phyloP scores from a whole-genome alignment of 2,113 vertebrate genomes.

The Neolamprologus hecqui region DNA sequence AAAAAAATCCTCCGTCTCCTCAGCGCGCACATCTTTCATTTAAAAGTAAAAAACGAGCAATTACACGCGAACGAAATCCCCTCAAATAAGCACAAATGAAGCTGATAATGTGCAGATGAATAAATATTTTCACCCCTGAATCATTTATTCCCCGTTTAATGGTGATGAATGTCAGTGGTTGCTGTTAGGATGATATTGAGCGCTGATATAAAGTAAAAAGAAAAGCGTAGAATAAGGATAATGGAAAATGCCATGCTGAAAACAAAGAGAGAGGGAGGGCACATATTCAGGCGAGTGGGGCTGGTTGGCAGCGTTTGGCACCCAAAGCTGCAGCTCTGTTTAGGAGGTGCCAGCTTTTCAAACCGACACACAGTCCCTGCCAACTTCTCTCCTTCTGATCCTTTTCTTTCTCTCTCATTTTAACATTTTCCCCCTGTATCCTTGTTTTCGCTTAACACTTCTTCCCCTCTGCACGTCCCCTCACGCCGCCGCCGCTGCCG shows the following conservation, averaged over 20 bases:
- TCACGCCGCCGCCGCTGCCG: background rate
- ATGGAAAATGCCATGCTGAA: slow-evolving; percentile 64
- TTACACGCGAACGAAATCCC: background rate
- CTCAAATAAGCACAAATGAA: background rate
- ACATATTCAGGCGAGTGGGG: slow-evolving; percentile 64
- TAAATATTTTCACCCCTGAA: background rate
- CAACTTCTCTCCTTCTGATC: slow-evolving; percentile 70
- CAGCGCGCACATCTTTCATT: background rate
- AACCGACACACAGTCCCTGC: slow-evolving; percentile 64
- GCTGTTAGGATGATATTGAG: slow-evolving; percentile 12
- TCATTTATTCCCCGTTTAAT: background rate
- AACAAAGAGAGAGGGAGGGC: slow-evolving; percentile 69
- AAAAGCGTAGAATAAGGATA: slow-evolving; percentile 63
- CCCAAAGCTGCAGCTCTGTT: slow-evolving; percentile 55
- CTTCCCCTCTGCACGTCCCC: slow-evolving; percentile 17
- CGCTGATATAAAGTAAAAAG: slow-evolving; percentile 53
- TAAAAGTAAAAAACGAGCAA: background rate
- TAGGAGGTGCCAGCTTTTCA: slow-evolving; percentile 75
- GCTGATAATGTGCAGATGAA: background rate
- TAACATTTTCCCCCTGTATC: slow-evolving; percentile 40
- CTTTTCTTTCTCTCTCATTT: slow-evolving; percentile 58
- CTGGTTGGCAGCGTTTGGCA: slow-evolving; percentile 72
- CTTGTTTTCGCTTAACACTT: slow-evolving; percentile 36
- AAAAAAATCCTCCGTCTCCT: background rate
- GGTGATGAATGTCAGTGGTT: slow-evolving; percentile 14